Conservation (phyloP, 2,113 vertebrate genomes). For the Prunella himalayana region DNA sequence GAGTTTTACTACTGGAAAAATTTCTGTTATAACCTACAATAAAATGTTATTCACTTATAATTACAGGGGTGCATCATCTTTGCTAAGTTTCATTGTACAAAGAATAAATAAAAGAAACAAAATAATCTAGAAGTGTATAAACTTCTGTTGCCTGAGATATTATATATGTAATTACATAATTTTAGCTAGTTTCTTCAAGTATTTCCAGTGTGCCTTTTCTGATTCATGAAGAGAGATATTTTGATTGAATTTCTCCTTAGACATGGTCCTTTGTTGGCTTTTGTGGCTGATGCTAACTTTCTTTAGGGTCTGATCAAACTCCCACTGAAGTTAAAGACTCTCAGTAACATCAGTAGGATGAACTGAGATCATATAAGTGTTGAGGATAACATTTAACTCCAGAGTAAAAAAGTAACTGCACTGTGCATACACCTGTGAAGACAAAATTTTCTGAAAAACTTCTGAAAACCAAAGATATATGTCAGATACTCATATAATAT, state of each 20-base stretch:
- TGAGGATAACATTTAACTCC: background rate
- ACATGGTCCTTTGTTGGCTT: background rate
- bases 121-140: background rate
- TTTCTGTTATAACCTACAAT: background rate
- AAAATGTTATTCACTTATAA: background rate
- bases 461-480: background rate
- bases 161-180: background rate
- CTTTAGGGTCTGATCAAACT: background rate
- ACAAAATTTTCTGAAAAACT: background rate
- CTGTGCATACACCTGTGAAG: background rate
- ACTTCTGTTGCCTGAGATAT: background rate
- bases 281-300: background rate
- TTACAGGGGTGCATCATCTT: background rate
- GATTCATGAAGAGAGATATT: background rate
- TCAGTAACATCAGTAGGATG: background rate
- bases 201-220: background rate
- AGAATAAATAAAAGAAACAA: slow-evolving; percentile 41
- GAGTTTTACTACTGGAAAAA: slow-evolving; percentile 29
- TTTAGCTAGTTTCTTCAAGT: background rate
- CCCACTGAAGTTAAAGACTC: background rate
- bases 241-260: background rate
- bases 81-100: background rate
- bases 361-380: background rate
- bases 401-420: background rate
- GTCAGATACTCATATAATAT: background rate